A percentile compares a stretch with the other conserved stretches of the same genome.
Conservation (phyloP, 2,797 vertebrate species). For the Chiroxiphia lanceolata region DNA sequence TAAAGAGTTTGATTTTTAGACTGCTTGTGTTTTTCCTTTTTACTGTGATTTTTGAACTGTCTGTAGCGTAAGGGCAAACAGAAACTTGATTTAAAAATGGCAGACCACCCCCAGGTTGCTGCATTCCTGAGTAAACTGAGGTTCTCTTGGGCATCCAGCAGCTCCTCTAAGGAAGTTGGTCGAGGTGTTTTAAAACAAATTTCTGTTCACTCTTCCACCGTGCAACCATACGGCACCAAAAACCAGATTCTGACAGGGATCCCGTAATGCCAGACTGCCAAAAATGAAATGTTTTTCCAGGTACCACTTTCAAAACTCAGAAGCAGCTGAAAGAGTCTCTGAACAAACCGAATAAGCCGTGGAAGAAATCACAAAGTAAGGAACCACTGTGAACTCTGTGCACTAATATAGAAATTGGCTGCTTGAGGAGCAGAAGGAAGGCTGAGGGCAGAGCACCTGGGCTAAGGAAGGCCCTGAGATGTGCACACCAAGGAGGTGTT, state of each 20-base stretch:
- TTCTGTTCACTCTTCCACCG: slow-evolving; percentile 67
- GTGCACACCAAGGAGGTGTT: slow-evolving; percentile 48
- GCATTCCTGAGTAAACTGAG: slow-evolving; percentile 53
- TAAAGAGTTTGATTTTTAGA: not conserved
- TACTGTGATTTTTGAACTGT: not conserved
- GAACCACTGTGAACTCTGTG: slow-evolving; percentile 64
- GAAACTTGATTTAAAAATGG: slow-evolving; percentile 67
- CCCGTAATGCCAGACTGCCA: slow-evolving; percentile 68
- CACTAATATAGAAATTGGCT: slow-evolving; percentile 53
- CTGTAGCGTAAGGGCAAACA: slow-evolving; percentile 29
- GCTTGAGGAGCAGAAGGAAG: slow-evolving; percentile 59
- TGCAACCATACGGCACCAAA: slow-evolving; percentile 46
- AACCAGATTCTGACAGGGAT: slow-evolving; percentile 55
- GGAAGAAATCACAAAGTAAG: slow-evolving; percentile 84
- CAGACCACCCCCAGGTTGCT: slow-evolving; percentile 59
- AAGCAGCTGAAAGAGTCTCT: slow-evolving; percentile 83
- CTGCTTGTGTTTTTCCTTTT: not conserved
- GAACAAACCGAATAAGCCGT: slow-evolving; percentile 81
- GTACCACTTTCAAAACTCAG: slow-evolving; percentile 83
- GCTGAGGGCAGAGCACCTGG: not conserved
- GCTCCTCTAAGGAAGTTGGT: slow-evolving; percentile 41
- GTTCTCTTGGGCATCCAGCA: slow-evolving; percentile 58
- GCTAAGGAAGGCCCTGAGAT: not conserved
- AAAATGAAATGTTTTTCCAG: slow-evolving; percentile 78
- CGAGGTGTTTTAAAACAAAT: slow-evolving; percentile 49